phyloP scores from a whole-genome alignment of 2,888 invertebrate species.

The Xanthorhoe spadicearia region DNA sequence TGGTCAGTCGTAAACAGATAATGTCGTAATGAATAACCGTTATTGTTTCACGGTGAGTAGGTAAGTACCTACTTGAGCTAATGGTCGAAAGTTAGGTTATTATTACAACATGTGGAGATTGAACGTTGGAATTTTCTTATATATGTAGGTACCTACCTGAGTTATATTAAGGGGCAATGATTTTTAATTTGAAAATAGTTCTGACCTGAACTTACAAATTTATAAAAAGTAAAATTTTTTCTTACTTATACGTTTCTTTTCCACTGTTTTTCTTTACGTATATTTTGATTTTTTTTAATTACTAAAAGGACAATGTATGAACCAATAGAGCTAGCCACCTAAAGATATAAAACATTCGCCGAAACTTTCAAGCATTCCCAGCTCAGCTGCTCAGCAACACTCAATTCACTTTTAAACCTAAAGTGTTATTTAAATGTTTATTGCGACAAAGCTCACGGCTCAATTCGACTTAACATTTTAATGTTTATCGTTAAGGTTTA shows the following conservation, averaged over 20 bases:
- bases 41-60: constrained; percentile 33
- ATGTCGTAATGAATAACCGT: constrained; percentile 7
- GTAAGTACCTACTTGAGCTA: background rate
- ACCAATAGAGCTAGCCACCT: too few relatives aligned
- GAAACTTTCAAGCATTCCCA: constrained; percentile 24
- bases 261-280: too few relatives aligned
- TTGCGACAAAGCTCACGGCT: constrained; percentile 47
- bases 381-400: constrained; percentile 43
- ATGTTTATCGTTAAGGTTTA: constrained; percentile 36
- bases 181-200: too few relatives aligned
- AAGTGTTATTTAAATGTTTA: constrained; percentile 43
- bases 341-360: background rate
- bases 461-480: constrained; percentile 34
- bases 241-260: too few relatives aligned
- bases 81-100: background rate
- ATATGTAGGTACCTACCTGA: background rate
- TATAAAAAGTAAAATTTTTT: too few relatives aligned
- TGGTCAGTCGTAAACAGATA: constrained; percentile 15
- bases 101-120: background rate
- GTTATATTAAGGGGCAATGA: too few relatives aligned
- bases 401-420: constrained; percentile 41
- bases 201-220: too few relatives aligned
- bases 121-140: background rate
- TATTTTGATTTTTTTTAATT: too few relatives aligned
- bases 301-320: too few relatives aligned